Evolutionary conservation across 2,113 vertebrate genomes (phyloP), one percentile per base, ranked within the genome.

Genomic region (Dryoscopus gambensis): DNA sequence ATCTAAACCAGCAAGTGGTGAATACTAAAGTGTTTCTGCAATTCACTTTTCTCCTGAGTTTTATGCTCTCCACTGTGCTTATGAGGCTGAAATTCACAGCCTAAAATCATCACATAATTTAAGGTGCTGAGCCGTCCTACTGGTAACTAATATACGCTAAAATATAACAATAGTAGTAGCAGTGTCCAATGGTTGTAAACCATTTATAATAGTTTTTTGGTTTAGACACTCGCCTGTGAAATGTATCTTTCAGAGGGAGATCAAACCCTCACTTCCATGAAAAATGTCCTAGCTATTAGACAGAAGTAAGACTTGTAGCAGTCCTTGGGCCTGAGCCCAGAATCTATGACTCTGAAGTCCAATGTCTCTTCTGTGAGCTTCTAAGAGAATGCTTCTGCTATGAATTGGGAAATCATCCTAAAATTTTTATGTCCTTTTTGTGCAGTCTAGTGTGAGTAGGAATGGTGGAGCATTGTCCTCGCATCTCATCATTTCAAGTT

Each of bases 351-450:
- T 84, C n/a, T 7, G 3, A 20, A 20, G 42, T 69, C 25, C 28
- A 40, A 4, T 24, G 22, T 70, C 20, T 87, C 35, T 64, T 84
- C 30, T 60, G 15, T 0, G 7, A 40, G 14, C 15, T 70, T n/a
- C 42, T 31, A 59, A 63, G 10, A 73, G 4, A 20, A 25, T 0
- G 0, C 0, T 84, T 63, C 16, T 10, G 16, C 6, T 70, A 52
- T 28, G 18, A 55, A 60, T 1, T 59, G 8, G 21, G 3, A 8
- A 77, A 73, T 80, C 77, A 10, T 50, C 24, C 11, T 3, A 0
- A 14, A 50, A 37, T 1, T 64, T 77, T 81, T 55, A 39, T 74
- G 5, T 33, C 59, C 25, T 50, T 81, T 69, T 88, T 69, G 7
- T 3, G 1, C 28, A 42, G 30, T 78, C 15, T 57, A 64, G 11